Percentiles rank a stretch among this genome's conserved stretches.
Evolutionary conservation across 2,888 invertebrate genomes (phyloP).

Genomic region (Bellardia bayeri): DNA sequence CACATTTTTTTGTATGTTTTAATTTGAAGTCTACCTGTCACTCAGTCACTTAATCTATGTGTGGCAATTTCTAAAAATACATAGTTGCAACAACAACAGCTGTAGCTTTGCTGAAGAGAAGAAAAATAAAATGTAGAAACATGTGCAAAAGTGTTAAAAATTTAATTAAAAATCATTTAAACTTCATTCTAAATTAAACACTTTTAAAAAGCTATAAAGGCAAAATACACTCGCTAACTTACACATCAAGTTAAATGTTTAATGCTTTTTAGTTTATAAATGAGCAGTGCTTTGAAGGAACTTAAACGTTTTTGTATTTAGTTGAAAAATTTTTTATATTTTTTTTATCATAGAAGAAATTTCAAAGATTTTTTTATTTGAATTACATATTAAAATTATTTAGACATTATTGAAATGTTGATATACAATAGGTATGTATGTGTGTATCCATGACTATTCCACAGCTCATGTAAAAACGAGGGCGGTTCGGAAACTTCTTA

Average conservation of each 20-base stretch:
- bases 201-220: constrained; percentile 43
- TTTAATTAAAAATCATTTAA: constrained; percentile 52
- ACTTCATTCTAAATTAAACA: constrained; percentile 45
- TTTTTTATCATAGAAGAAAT: no score
- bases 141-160: constrained; percentile 51
- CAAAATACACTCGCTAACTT: not conserved
- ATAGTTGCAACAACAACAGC: not conserved
- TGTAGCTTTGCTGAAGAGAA: not conserved
- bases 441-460: no score
- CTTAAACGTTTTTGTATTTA: no score
- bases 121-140: constrained; percentile 3
- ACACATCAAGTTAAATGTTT: not conserved
- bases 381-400: no score
- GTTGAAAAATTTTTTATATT: no score
- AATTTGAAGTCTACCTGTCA: not conserved
- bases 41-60: not conserved
- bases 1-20: not conserved
- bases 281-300: no score
- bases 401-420: no score
- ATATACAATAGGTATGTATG: no score
- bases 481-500: no score
- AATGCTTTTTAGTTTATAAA: not conserved
- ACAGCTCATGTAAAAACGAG: no score
- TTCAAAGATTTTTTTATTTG: no score
- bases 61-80: constrained; percentile 6